Evolutionary conservation across 2,113 vertebrate species (phyloP).

Genomic region (Madoqua kirkii): DNA sequence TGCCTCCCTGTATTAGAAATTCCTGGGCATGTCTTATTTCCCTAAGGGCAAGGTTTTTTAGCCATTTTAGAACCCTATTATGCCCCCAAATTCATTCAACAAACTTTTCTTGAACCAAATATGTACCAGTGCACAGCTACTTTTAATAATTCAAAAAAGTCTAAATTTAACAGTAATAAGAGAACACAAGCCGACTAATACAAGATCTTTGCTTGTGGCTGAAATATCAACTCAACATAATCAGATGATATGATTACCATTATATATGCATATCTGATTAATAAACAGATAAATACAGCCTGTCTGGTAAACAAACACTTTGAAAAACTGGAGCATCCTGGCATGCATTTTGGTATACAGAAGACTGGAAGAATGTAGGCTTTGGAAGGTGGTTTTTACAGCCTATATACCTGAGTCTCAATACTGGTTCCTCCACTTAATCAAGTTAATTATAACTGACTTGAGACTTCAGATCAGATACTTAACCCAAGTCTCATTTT

Average conservation of each 20-base stretch:
- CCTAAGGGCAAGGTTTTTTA: not conserved
- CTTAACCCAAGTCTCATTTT: not conserved
- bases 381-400: not conserved
- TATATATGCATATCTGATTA: not conserved
- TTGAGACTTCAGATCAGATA: not conserved
- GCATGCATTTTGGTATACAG: not conserved
- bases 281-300: not conserved
- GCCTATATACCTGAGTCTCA: not conserved
- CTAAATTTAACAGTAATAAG: not conserved
- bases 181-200: not conserved
- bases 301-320: not conserved
- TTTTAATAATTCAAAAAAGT: not conserved
- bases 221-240: not conserved
- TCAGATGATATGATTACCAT: not conserved
- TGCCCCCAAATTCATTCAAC: not conserved
- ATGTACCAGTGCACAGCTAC: not conserved
- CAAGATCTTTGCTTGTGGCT: not conserved
- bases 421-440: not conserved
- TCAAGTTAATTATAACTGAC: not conserved
- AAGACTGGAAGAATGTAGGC: no score
- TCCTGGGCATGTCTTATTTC: not conserved
- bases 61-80: not conserved
- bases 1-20: not conserved
- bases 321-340: not conserved
- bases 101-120: constrained; percentile 18